Conservation (phyloP, 2,888 invertebrate species). For the Nomada ferruginata region DNA sequence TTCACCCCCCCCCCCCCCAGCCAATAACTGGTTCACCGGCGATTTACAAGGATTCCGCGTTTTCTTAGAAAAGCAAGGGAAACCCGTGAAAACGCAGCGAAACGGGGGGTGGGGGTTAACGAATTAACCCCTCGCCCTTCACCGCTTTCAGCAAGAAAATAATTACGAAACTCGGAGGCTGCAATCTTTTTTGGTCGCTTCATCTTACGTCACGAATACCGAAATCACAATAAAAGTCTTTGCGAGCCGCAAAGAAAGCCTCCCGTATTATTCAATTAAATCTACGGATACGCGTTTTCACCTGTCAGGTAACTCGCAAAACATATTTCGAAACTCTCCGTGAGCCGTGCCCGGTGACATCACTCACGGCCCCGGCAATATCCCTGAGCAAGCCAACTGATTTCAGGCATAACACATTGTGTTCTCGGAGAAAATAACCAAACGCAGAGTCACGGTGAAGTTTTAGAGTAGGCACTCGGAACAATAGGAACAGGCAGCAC, state of each 20-base stretch:
- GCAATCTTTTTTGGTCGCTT: too few species aligned
- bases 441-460: conserved; percentile 21
- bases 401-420: not conserved
- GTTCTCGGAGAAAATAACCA: conserved; percentile 34
- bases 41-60: conserved; percentile 69
- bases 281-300: not conserved
- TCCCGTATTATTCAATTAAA: too few species aligned
- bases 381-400: not conserved
- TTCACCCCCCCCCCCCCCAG: conserved; percentile 63
- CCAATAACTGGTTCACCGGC: conserved; percentile 73
- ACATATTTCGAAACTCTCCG: not conserved
- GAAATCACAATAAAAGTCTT: too few species aligned
- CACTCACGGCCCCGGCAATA: too few species aligned
- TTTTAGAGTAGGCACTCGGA: conserved; percentile 33
- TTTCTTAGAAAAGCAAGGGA: conserved; percentile 51
- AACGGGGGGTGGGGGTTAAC: not conserved
- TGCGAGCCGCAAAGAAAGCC: too few species aligned
- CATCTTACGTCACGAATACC: too few species aligned
- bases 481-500: conserved; percentile 23
- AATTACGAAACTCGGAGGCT: too few species aligned
- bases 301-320: not conserved
- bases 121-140: conserved; percentile 64
- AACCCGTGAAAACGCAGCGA: conserved; percentile 4
- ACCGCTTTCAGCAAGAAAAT: conserved; percentile 48
- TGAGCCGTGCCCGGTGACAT: not conserved